phyloP scores from a whole-genome alignment of 2,888 invertebrate genomes.

The Ormyrus nitidulus region DNA sequence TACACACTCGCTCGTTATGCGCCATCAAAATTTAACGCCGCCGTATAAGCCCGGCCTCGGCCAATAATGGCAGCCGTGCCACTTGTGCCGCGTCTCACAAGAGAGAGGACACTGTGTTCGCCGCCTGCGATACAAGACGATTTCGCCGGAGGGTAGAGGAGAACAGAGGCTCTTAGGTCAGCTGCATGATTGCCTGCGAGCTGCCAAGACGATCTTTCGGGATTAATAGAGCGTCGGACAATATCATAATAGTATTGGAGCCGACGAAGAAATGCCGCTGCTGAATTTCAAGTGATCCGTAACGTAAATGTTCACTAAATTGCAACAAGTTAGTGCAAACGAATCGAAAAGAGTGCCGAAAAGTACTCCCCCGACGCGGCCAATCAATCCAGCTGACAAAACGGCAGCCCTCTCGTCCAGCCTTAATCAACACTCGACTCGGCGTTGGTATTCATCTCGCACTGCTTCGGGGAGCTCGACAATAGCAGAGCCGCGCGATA shows the following conservation, averaged over 20 bases:
- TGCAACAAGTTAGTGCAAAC: too few relatives aligned
- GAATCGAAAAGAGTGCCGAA: background rate
- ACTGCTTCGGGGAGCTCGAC: conserved; percentile 61
- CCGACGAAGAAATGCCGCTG: too few relatives aligned
- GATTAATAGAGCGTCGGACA: too few relatives aligned
- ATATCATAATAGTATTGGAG: too few relatives aligned
- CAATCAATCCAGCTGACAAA: conserved; percentile 44
- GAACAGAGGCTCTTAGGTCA: background rate
- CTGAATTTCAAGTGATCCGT: background rate
- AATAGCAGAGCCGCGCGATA: conserved; percentile 70
- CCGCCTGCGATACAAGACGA: too few relatives aligned
- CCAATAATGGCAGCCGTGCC: conserved; percentile 53
- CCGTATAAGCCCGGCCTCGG: conserved; percentile 58
- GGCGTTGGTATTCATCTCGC: background rate
- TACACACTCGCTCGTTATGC: conserved; percentile 59
- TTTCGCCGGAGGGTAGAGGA: too few relatives aligned
- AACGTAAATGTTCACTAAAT: too few relatives aligned
- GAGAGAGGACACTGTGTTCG: background rate
- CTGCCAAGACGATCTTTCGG: background rate
- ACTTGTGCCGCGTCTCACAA: conserved; percentile 29
- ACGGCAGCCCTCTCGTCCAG: conserved; percentile 6
- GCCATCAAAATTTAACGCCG: conserved; percentile 63
- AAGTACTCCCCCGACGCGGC: conserved; percentile 11
- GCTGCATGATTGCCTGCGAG: too few relatives aligned
- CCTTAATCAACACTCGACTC: conserved; percentile 37